Evolutionary conservation across 2,888 invertebrate genomes (phyloP).

Genomic region (Netelia melanura): DNA sequence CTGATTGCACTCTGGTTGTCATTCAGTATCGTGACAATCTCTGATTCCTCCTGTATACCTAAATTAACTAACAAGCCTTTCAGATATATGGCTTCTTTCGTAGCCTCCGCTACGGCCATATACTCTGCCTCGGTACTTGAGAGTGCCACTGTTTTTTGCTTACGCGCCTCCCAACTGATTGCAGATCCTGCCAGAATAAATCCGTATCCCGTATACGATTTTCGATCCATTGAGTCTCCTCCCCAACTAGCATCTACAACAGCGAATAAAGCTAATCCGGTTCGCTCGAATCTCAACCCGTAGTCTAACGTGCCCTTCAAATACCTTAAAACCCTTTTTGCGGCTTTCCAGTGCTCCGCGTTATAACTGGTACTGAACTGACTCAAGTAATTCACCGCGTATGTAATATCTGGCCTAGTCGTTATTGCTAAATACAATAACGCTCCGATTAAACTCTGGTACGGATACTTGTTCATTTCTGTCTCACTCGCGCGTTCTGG

Average conservation of each 20-base stretch:
- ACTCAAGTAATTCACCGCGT: conserved; percentile 52
- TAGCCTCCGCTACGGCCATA: not conserved
- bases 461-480: conserved; percentile 60
- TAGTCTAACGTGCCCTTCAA: conserved; percentile 48
- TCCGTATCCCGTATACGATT: conserved; percentile 54
- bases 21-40: too few species aligned
- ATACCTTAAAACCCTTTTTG: conserved; percentile 56
- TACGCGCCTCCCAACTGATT: conserved; percentile 54
- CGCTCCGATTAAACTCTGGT: conserved; percentile 59
- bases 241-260: conserved; percentile 58
- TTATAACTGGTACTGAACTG: conserved; percentile 52
- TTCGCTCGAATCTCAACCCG: conserved; percentile 37
- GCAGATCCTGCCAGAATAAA: conserved; percentile 38
- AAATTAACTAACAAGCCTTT: not conserved
- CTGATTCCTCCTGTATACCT: too few species aligned
- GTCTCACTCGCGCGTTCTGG: conserved; percentile 10
- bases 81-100: not conserved
- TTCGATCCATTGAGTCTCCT: conserved; percentile 31
- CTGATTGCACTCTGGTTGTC: too few species aligned
- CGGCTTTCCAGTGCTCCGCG: conserved; percentile 31
- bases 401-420: conserved; percentile 61
- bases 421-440: conserved; percentile 56
- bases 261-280: conserved; percentile 34
- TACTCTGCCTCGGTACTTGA: conserved; percentile 34
- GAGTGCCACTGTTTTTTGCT: conserved; percentile 56